Evolutionary conservation across 2,113 vertebrate species (phyloP).

Genomic region (Rhinolophus sinicus): DNA sequence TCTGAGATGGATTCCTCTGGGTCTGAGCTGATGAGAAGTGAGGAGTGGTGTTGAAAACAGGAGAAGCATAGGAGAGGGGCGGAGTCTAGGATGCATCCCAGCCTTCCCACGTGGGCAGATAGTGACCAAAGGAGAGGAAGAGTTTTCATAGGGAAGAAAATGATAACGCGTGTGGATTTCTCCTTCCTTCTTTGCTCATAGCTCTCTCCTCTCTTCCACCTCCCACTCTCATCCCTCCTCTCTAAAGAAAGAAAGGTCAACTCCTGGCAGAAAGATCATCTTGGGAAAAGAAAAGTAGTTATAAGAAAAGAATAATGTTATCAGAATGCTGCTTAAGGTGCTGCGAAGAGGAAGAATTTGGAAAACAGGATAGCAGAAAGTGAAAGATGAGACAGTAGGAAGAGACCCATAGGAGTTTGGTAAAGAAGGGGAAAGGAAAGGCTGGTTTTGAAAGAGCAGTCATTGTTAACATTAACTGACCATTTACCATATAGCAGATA

Average conservation of each 20-base stretch:
- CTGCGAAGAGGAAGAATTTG: not conserved
- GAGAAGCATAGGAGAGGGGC: not conserved
- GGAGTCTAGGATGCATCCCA: not conserved
- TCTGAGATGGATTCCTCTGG: not conserved
- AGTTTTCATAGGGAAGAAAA: not conserved
- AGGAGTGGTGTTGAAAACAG: rapidly evolving
- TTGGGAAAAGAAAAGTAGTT: not conserved
- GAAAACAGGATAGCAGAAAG: not conserved
- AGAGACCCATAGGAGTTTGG: not conserved
- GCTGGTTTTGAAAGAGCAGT: not conserved
- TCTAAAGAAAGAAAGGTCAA: not conserved
- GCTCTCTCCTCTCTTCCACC: not conserved
- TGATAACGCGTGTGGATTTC: not conserved
- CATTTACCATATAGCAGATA: not conserved
- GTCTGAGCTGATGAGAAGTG: not conserved
- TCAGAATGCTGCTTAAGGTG: not conserved
- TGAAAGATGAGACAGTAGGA: not conserved
- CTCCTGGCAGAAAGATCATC: not conserved
- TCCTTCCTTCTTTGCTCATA: not conserved
- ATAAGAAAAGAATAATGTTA: not conserved
- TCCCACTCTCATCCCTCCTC: not conserved
- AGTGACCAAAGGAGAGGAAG: not conserved
- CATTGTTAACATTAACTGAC: not conserved
- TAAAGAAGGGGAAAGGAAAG: not conserved
- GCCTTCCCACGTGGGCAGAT: not conserved